Conservation (phyloP, 1,140 invertebrate genomes). For the Anthonomus grandis region DNA sequence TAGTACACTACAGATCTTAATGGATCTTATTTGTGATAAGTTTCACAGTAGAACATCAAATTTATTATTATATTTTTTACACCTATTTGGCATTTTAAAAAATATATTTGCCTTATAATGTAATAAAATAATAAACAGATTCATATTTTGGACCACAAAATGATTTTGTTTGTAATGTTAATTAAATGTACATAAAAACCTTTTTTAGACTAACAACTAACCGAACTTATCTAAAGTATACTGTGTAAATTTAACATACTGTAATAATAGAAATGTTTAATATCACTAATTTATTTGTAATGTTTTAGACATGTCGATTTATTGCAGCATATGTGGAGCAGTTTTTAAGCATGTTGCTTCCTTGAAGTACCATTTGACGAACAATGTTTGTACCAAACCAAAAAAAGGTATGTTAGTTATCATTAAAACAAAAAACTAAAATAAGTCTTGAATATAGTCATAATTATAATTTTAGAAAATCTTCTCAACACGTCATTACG, state of each 20-base stretch:
- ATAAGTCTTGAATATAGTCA: neutral
- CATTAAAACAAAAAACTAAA: neutral
- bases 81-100: too few relatives aligned
- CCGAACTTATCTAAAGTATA: neutral
- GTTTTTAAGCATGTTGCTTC: constrained; percentile 21
- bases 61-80: too few relatives aligned
- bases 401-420: constrained; percentile 12
- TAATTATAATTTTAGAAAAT: neutral
- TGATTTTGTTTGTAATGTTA: too few relatives aligned
- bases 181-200: too few relatives aligned
- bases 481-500: neutral
- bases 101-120: too few relatives aligned
- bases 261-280: neutral
- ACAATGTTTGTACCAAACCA: constrained; percentile 23
- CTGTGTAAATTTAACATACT: neutral
- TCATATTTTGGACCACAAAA: too few relatives aligned
- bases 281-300: neutral
- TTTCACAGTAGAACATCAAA: too few relatives aligned
- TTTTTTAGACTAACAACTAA: neutral
- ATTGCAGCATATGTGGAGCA: constrained; percentile 18
- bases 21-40: too few relatives aligned
- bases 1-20: too few relatives aligned
- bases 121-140: too few relatives aligned
- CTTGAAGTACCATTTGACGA: constrained; percentile 18
- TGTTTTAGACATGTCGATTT: constrained; percentile 12